Evolutionary conservation across 2,888 invertebrate species (phyloP).

Genomic region (Lepidonotus clava): DNA sequence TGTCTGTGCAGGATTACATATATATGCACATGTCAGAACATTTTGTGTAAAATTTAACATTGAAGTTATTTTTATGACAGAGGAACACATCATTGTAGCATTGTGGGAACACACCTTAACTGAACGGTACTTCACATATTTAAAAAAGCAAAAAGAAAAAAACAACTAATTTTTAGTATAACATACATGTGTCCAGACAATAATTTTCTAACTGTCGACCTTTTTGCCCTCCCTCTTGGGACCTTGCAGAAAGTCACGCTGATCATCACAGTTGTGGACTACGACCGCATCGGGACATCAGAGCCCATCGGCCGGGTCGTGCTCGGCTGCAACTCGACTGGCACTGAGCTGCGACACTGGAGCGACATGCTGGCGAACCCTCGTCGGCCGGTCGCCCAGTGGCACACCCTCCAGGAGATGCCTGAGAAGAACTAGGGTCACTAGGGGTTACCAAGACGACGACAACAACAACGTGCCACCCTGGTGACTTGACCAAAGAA

Average conservation of each 20-base stretch:
- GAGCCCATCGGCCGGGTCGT: constrained; percentile 97
- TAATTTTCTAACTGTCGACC: too few relatives aligned
- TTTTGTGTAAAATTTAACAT: too few relatives aligned
- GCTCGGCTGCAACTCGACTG: constrained; percentile 98
- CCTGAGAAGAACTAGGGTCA: constrained; percentile 86
- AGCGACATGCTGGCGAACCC: constrained; percentile 99
- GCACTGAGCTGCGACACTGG: constrained; percentile 99
- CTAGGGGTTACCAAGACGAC: too few relatives aligned
- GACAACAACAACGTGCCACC: neutral
- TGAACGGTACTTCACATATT: too few relatives aligned
- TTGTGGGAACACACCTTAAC: too few relatives aligned
- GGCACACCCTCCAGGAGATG: constrained; percentile 98
- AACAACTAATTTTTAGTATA: too few relatives aligned
- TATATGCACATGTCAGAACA: too few relatives aligned
- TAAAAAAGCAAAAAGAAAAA: too few relatives aligned
- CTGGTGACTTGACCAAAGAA: constrained; percentile 42
- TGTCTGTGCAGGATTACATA: too few relatives aligned
- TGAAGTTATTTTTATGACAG: too few relatives aligned
- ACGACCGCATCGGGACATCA: constrained; percentile 99
- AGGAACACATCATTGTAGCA: too few relatives aligned
- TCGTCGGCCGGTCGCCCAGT: constrained; percentile 98
- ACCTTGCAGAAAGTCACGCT: constrained; percentile 96
- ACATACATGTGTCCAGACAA: too few relatives aligned
- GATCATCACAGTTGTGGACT: constrained; percentile 99
- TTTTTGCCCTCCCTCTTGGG: neutral